These are phyloP conservation scores for Chaitophorus viminalis DNA, from an alignment of 2,888 invertebrate species.

Conservation along the genomic window DNA sequence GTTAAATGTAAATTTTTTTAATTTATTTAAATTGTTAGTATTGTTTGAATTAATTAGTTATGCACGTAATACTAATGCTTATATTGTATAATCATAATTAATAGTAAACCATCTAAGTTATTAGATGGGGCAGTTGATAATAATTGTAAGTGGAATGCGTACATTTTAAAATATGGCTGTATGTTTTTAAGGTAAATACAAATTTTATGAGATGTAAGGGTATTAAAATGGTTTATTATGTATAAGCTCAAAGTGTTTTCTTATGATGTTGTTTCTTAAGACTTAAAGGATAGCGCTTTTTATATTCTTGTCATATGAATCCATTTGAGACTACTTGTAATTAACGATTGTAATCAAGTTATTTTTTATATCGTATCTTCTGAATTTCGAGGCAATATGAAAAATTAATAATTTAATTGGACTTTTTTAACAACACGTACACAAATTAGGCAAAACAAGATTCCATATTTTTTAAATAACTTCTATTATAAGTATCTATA, in stretches of 20 bases:
- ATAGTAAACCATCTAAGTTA: background rate
- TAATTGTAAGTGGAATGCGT: constrained; percentile 7
- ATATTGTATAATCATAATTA: background rate
- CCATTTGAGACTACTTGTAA: constrained; percentile 3
- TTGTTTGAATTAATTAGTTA: background rate
- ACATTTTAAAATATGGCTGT: constrained; percentile 14
- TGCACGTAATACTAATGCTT: no score
- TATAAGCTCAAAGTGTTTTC: constrained; percentile 48
- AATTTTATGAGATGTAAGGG: constrained; percentile 2
- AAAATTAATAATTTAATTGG: background rate
- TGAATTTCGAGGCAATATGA: background rate
- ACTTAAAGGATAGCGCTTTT: constrained; percentile 5
- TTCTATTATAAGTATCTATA: no score
- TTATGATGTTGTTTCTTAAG: constrained; percentile 6
- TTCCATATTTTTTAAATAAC: background rate
- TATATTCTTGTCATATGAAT: background rate
- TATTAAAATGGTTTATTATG: constrained; percentile 50
- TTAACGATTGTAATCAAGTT: background rate
- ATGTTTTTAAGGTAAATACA: constrained; percentile 14
- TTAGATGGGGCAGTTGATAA: background rate
- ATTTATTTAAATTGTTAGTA: background rate
- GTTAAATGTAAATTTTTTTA: no score
- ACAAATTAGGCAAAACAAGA: background rate
- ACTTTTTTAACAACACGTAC: background rate
- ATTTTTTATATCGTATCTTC: background rate